phyloP scores from a whole-genome alignment of 2,113 vertebrate species.

The Eurypyga helias region DNA sequence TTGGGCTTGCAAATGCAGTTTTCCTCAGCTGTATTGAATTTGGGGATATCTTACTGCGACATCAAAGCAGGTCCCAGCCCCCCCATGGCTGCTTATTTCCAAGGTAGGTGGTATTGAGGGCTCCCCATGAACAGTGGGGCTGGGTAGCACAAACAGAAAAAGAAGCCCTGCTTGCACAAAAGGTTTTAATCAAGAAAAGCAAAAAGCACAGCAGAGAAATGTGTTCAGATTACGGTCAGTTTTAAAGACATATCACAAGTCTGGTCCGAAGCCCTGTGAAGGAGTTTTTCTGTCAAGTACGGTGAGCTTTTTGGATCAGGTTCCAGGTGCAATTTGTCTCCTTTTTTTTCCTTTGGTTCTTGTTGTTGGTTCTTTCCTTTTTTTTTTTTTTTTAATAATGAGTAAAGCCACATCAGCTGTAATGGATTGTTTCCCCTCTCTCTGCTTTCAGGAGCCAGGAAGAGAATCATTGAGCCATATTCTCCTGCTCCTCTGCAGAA shows the following conservation, averaged over 20 bases:
- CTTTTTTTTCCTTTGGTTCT: neutral
- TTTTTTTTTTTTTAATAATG: neutral
- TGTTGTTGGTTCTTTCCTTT: neutral
- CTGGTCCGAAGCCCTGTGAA: neutral
- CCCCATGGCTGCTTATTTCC: neutral
- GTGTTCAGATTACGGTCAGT: neutral
- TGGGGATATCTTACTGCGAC: neutral
- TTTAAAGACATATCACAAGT: neutral
- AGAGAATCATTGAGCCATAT: slow-evolving; percentile 34
- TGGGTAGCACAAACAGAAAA: neutral
- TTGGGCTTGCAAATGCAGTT: neutral
- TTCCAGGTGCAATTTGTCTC: neutral
- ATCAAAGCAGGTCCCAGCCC: neutral
- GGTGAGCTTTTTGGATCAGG: neutral
- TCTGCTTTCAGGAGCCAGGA: slow-evolving; percentile 2
- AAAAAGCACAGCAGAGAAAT: neutral
- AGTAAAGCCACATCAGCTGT: neutral
- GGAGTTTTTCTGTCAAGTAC: neutral
- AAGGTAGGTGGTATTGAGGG: neutral
- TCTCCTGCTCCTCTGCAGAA: slow-evolving; percentile 38
- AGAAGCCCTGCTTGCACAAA: neutral
- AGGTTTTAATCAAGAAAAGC: neutral
- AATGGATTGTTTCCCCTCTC: slow-evolving; percentile 9
- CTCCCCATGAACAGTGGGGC: neutral
- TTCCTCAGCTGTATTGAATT: neutral